Evolutionary conservation across 2,888 invertebrate species (phyloP), one percentile per base, ranked within the genome.

Genomic region (Nomada ferruginata): DNA sequence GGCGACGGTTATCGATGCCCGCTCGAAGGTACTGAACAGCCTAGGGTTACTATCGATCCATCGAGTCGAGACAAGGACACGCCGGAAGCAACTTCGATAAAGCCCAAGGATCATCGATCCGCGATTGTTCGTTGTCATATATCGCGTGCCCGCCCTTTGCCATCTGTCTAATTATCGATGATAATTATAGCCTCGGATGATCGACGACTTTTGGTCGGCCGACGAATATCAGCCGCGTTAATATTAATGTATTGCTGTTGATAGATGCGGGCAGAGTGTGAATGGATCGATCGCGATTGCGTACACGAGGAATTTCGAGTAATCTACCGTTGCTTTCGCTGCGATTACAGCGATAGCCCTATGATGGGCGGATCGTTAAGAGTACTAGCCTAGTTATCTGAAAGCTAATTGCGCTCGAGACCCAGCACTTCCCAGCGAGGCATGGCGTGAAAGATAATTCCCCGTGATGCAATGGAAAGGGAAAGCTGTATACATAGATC

Each of bases 1-100:
- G 88, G 87, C 89, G 88, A 90, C 88, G 82, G 86, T 86, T 87
- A 87, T 87, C 88, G 86, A 86, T 88, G 82, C 77, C 76, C 61
- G 87, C 81, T 79, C 80, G 84, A 80, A 82, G 79, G 82, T 79
- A 86, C 72, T 74, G 86, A 82, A 85, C 81, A 86, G 88, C 83
- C 77, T 70, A 79, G 69, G 82, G 68, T 73, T 44, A 60, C 70
- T 76, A 85, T 89, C 85, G 89, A 89, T 90, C 90, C 57, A 57
- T 55, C 68, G 78, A 88, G 88, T 85, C 77, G 66, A 57, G 65
- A 26, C 52, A 18, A 69, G 68, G 47, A 76, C 60, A 52, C 76
- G 74, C 60, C 57, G 57, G 80, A 71, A 82, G 68, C 72, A 57
- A 61, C 83, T 83, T 77, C 70, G 86, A 76, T 72, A 59, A 47